Percentiles rank a stretch among this genome's conserved stretches.
These are phyloP conservation scores for Papilio demoleus DNA, from an alignment of 2,888 invertebrate species.

Conservation along the genomic window DNA sequence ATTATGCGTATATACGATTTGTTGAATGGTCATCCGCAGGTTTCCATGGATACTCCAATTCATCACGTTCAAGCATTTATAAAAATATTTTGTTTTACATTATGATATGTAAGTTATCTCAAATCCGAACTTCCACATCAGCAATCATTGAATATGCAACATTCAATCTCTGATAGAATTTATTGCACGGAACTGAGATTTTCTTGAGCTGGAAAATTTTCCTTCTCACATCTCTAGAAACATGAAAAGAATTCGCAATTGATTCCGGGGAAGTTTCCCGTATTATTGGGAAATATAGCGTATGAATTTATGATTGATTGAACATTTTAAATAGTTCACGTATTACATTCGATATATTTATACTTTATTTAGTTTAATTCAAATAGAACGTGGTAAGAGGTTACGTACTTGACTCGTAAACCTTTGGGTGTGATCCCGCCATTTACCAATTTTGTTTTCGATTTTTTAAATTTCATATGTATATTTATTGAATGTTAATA, in stretches of 20 bases:
- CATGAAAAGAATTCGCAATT: slow-evolving; percentile 6
- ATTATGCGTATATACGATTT: too few relatives aligned
- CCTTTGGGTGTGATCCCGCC: too few relatives aligned
- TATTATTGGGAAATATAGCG: slow-evolving; percentile 2
- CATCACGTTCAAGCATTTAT: too few relatives aligned
- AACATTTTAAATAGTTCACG: background rate
- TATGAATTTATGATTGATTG: slow-evolving; percentile 3
- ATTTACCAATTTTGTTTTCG: too few relatives aligned
- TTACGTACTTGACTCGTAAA: too few relatives aligned
- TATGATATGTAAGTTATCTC: background rate
- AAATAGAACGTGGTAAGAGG: too few relatives aligned
- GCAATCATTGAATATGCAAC: slow-evolving; percentile 6
- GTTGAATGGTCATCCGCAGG: too few relatives aligned
- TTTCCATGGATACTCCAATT: too few relatives aligned
- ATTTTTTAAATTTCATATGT: too few relatives aligned
- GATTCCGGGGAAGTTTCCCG: background rate
- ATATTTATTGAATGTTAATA: too few relatives aligned
- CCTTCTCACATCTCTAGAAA: slow-evolving; percentile 5
- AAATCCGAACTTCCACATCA: slow-evolving; percentile 1
- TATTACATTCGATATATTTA: background rate
- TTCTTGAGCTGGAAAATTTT: slow-evolving; percentile 1
- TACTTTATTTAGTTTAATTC: background rate
- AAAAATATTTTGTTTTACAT: too few relatives aligned
- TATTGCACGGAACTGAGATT: slow-evolving; percentile 21
- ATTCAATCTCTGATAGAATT: slow-evolving; percentile 20